These are phyloP conservation scores for Diploptera punctata DNA, from an alignment of 2,888 invertebrate species.

Conservation along the genomic window DNA sequence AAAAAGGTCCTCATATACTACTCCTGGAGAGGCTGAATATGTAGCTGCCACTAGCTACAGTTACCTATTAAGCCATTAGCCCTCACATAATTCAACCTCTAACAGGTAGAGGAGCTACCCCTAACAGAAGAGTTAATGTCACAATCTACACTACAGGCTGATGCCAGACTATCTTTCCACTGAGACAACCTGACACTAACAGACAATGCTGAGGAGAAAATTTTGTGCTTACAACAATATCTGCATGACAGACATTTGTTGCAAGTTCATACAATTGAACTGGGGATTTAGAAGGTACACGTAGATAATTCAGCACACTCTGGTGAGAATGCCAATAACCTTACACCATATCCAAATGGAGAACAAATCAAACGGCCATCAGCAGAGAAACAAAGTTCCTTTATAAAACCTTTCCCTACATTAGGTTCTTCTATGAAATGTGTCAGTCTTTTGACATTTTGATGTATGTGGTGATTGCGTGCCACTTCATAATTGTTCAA, in stretches of 20 bases:
- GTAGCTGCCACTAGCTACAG: no score
- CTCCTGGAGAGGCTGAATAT: no score
- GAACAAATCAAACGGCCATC: slow-evolving; percentile 92
- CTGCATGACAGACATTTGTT: slow-evolving; percentile 75
- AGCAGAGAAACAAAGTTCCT: slow-evolving; percentile 89
- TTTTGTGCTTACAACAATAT: slow-evolving; percentile 87
- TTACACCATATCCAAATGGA: slow-evolving; percentile 84
- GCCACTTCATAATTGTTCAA: neutral
- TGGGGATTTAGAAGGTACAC: slow-evolving; percentile 59
- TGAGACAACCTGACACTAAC: slow-evolving; percentile 89
- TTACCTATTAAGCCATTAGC: no score
- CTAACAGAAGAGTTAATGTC: no score
- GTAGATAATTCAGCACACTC: slow-evolving; percentile 80
- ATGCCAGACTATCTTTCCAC: slow-evolving; percentile 89
- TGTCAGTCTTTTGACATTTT: slow-evolving; percentile 78
- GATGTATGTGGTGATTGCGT: slow-evolving; percentile 58
- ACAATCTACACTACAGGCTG: slow-evolving; percentile 67
- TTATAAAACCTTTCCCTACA: slow-evolving; percentile 90
- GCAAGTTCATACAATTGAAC: slow-evolving; percentile 69
- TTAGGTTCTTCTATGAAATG: slow-evolving; percentile 88
- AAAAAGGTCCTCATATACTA: no score
- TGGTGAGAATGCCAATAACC: slow-evolving; percentile 81
- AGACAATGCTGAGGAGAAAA: slow-evolving; percentile 88
- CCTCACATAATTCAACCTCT: no score
- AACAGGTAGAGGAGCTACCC: no score